Base-by-base conservation (phyloP, 2,797 vertebrate genomes). In the Intellagama lesueurii region DNA sequence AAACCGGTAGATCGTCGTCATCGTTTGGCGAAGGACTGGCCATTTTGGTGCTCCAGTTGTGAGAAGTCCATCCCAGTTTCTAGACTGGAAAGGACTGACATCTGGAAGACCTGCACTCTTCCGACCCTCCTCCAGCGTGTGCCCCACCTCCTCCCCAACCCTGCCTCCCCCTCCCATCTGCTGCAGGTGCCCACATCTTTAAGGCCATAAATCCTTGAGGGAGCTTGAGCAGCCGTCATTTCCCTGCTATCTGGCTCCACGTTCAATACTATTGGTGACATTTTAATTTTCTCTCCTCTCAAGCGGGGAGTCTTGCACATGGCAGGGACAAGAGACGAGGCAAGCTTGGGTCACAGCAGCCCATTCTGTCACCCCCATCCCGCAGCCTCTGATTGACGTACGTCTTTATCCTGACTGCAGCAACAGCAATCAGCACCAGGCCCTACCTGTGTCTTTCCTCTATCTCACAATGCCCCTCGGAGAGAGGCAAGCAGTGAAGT, bases 331-430 rank as follows among this genome's bases (percentile, higher is more conserved):
- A 28, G n/a, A 22, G 76, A 60, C 69, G 14, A n/a, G 44, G 79
- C 49, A 19, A 56, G 70, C 80, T 28, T 16, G 69, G 69, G 86
- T 60, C 86, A 87, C 28, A 30, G 40, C 60, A 70, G 82, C 30
- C 4, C 0, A 75, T 24, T 11, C 4, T 81, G 83, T 89, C 88
- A 66, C 87, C 28, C 9, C n/a, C 30, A 3, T 7, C n/a, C 56
- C 19, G 19, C 22, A 66, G 84, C 24, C 32, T 30, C 40, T 87
- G 92, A 93, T 86, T 90, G 92, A 92, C 86, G 76, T 68, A 83
- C 82, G 87, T 88, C 87, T 91, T 30, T 83, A 86, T 89, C 64
- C 44, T 4, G 49, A 52, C 82, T 16, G 16, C 83, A 16, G 69
- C 40, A 28, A 24, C 73, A 80, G 86, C 72, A 66, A 81, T 77